phyloP scores from a whole-genome alignment of 2,888 invertebrate genomes.

The Boloria euphrosyne region DNA sequence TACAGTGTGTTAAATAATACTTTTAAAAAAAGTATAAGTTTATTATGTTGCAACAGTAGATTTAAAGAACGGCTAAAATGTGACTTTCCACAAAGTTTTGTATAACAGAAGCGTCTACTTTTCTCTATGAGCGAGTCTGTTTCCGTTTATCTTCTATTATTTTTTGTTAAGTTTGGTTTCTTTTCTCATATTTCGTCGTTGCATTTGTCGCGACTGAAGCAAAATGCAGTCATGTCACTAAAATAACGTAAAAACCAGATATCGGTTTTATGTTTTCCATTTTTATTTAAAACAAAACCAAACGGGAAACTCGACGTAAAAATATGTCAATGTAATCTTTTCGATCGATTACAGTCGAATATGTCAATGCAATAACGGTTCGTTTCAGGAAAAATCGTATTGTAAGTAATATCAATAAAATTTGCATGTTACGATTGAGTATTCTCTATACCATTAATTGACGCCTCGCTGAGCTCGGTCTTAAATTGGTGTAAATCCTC shows the following conservation, averaged over 20 bases:
- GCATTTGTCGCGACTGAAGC: slow-evolving; percentile 62
- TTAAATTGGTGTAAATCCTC: slow-evolving; percentile 81
- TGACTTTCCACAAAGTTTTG: slow-evolving; percentile 69
- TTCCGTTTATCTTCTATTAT: slow-evolving; percentile 77
- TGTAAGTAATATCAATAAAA: slow-evolving; percentile 34
- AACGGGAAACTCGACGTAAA: slow-evolving; percentile 15
- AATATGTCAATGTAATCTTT: slow-evolving; percentile 28
- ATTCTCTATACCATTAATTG: slow-evolving; percentile 70
- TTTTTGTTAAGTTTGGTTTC: slow-evolving; percentile 69
- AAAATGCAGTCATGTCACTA: slow-evolving; percentile 35
- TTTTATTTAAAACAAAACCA: slow-evolving; percentile 27
- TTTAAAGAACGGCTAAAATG: slow-evolving; percentile 59
- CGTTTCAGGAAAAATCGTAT: slow-evolving; percentile 29
- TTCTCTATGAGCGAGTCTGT: slow-evolving; percentile 75
- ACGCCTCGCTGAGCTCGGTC: slow-evolving; percentile 70
- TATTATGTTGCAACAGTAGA: slow-evolving; percentile 50
- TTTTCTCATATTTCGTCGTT: slow-evolving; percentile 68
- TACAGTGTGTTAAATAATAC: neutral
- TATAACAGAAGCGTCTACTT: slow-evolving; percentile 67
- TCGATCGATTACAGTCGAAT: slow-evolving; percentile 12
- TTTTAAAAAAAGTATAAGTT: slow-evolving; percentile 26
- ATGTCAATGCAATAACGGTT: slow-evolving; percentile 25
- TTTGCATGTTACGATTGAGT: slow-evolving; percentile 55
- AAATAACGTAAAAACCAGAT: slow-evolving; percentile 30
- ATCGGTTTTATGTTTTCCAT: slow-evolving; percentile 24